These are phyloP conservation scores for Bradypus variegatus DNA, from an alignment of 2,797 vertebrate species.

Conservation along the genomic window DNA sequence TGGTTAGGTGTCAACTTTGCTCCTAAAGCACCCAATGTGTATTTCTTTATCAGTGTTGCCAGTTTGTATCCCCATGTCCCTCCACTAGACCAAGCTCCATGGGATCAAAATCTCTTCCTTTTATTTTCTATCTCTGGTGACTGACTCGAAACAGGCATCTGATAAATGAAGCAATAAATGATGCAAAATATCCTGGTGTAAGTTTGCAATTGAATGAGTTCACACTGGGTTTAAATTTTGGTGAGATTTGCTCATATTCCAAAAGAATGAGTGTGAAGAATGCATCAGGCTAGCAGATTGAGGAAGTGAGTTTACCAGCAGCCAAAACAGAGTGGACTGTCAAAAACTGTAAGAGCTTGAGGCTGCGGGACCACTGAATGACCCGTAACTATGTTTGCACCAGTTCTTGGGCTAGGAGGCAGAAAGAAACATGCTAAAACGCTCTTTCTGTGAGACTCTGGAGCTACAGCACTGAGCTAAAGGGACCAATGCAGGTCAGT, in stretches of 20 bases:
- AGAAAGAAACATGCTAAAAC: not conserved
- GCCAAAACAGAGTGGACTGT: not conserved
- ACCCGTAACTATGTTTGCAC: not conserved
- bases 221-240: not conserved
- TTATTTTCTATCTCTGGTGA: not conserved
- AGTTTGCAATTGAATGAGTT: not conserved
- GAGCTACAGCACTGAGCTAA: not conserved
- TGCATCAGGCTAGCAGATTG: not conserved
- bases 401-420: not conserved
- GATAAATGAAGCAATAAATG: not conserved
- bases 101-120: not conserved
- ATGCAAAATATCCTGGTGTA: not conserved
- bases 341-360: not conserved
- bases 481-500: not conserved
- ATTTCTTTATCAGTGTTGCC: not conserved
- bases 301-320: not conserved
- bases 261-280: not conserved
- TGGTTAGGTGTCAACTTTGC: not conserved
- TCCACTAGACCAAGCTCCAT: not conserved
- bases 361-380: not conserved
- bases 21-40: not conserved
- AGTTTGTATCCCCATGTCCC: not conserved
- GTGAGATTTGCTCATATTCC: conserved; percentile 10
- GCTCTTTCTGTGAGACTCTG: not conserved
- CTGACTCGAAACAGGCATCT: not conserved